Evolutionary conservation across 2,888 invertebrate genomes (phyloP), one percentile per base, ranked within the genome.

Genomic region (Pyrochroa serraticornis): DNA sequence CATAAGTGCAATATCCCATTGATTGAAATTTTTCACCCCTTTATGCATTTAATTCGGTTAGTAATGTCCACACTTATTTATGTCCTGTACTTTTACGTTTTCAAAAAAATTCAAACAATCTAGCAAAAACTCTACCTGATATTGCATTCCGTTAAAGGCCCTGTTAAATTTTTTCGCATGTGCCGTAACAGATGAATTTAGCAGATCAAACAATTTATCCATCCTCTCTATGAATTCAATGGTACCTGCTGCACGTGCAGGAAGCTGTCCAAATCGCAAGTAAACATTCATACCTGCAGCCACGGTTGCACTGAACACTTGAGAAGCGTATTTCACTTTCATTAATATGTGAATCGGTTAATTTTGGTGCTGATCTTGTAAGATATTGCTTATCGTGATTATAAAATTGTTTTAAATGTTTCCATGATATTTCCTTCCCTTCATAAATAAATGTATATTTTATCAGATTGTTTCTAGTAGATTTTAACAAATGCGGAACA

Each of bases 341-440:
- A 69, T 67, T 58, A 3, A 65, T 32, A 58, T 66, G 64, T 8
- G 54, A 9, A 36, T 66, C 53, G 1, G 66, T 60, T 10, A 65
- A 39, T 51, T 65, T 63, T 36, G 58, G 60, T 32, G 63, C 57
- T 3, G 41, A 41, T 38, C 63, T 54, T 34, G 42, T 33, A 30
- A 31, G 14, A 47, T 14, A 37, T 30, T 36, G 45, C 30, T 51
- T 39, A 41, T 59, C 53, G 7, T 38, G 38, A 13, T 56, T 48
- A 41, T 47, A 61, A 42, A 61, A 57, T 6, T 42, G 12, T 37
- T 50, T 52, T 38, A 66, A 54, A 56, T 59, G 56, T 44, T 46
- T 35, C 57, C 63, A 64, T n/a, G 58, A 58, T 37, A 53, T 58
- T 14, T 56, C 44, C n/a, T 60, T 51, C 34, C 47, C 46, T 35